Percentiles rank a stretch among this genome's conserved stretches.
Conservation (phyloP, 2,113 vertebrate genomes). For the Megalops atlanticus region DNA sequence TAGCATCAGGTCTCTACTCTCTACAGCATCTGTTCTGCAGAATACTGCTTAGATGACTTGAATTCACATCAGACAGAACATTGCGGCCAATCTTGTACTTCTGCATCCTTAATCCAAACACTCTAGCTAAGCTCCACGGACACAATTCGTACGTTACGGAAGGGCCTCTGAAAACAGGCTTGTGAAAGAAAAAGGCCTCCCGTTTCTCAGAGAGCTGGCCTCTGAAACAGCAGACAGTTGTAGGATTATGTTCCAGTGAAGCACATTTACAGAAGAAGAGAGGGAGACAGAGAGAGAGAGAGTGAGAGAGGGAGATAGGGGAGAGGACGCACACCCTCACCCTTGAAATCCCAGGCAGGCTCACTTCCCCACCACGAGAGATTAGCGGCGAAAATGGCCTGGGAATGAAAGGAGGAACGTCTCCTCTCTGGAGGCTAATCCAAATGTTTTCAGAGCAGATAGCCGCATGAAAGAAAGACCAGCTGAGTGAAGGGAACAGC, state of each 20-base stretch:
- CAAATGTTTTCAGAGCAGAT: constrained; percentile 14
- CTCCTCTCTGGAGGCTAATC: constrained; percentile 49
- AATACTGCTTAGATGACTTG: background rate
- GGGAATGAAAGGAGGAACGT: constrained; percentile 47
- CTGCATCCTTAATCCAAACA: background rate
- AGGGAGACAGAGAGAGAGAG: constrained; percentile 8
- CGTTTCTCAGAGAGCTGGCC: background rate
- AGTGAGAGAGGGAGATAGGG: constrained; percentile 1
- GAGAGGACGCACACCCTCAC: constrained; percentile 54
- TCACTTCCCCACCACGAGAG: constrained; percentile 49
- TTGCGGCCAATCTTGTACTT: background rate
- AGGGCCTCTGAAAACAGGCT: background rate
- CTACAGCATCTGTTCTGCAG: background rate
- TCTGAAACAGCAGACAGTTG: constrained; percentile 8
- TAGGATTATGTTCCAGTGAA: constrained; percentile 48
- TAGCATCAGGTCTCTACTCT: background rate
- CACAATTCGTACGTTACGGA: background rate
- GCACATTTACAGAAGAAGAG: background rate
- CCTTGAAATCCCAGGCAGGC: constrained; percentile 53
- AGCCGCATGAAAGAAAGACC: background rate
- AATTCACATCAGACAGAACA: background rate
- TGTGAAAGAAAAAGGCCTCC: background rate
- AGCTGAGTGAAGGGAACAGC: background rate
- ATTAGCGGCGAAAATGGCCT: constrained; percentile 50
- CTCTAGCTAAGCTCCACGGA: background rate